Percentiles rank a stretch among this genome's conserved stretches.
Conservation (phyloP, 2,113 vertebrate species). For the Centrocercus urophasianus region DNA sequence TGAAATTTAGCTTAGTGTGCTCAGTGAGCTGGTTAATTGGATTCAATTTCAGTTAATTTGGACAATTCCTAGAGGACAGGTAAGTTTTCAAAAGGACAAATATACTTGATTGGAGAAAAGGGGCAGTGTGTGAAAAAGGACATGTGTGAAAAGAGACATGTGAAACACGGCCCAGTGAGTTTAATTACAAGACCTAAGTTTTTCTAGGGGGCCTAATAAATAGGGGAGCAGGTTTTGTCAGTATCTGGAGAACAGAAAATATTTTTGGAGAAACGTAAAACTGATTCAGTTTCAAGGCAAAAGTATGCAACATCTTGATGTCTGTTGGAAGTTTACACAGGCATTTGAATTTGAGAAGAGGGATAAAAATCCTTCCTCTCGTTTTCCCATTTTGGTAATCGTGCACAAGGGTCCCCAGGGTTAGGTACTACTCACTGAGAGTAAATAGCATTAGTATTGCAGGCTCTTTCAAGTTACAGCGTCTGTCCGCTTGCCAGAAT, state of each 20-base stretch:
- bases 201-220: conserved; percentile 1
- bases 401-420: background rate
- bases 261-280: background rate
- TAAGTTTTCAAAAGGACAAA: conserved; percentile 46
- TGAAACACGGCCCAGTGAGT: conserved; percentile 10
- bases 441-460: background rate
- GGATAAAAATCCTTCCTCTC: background rate
- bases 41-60: conserved; percentile 45
- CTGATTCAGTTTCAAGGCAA: background rate
- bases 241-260: background rate
- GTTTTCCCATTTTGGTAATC: background rate
- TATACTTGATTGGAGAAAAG: background rate
- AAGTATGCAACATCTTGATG: background rate
- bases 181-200: conserved; percentile 42
- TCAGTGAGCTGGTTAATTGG: conserved; percentile 57
- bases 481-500: background rate
- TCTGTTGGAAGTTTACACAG: background rate
- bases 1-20: conserved; percentile 21
- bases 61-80: conserved; percentile 23
- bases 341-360: background rate
- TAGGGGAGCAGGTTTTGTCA: background rate
- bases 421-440: background rate
- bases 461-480: background rate
- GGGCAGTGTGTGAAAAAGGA: background rate
- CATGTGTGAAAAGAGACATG: background rate